These are phyloP conservation scores for Mormyrops attenuatus DNA, from an alignment of 2,797 vertebrate species.

Conservation along the genomic window DNA sequence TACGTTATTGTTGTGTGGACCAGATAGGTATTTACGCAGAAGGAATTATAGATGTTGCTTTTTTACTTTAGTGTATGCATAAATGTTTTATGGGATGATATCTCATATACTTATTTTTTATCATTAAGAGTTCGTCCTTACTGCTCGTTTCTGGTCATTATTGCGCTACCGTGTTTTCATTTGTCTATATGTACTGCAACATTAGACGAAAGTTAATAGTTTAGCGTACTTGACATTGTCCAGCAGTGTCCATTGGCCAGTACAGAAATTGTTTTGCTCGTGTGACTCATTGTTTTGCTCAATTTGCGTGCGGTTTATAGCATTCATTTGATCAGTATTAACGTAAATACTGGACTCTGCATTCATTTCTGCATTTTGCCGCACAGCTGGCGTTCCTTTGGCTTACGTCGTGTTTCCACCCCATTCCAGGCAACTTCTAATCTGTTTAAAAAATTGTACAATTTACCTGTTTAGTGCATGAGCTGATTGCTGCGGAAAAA, in stretches of 20 bases:
- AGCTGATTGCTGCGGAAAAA: not conserved
- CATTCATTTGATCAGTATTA: not conserved
- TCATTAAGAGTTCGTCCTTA: not conserved
- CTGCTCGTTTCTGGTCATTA: not conserved
- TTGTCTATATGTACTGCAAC: not conserved
- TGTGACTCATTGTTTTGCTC: not conserved
- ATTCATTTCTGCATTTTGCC: not conserved
- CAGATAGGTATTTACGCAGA: not conserved
- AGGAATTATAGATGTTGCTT: not conserved
- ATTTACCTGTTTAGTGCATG: not conserved
- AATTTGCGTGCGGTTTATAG: not conserved
- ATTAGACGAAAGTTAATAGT: not conserved
- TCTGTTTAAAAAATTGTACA: not conserved
- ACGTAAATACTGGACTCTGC: not conserved
- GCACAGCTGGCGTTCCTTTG: not conserved
- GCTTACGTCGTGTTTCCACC: not conserved
- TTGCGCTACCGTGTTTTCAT: not conserved
- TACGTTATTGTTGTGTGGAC: not conserved
- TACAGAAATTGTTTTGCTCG: not conserved
- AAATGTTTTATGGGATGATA: not conserved
- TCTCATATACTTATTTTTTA: not conserved
- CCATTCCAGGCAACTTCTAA: not conserved
- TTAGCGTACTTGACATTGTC: not conserved
- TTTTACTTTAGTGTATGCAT: not conserved
- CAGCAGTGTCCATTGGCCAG: not conserved